Evolutionary conservation across 2,888 invertebrate species (phyloP).

Genomic region (Phengaris alcon): DNA sequence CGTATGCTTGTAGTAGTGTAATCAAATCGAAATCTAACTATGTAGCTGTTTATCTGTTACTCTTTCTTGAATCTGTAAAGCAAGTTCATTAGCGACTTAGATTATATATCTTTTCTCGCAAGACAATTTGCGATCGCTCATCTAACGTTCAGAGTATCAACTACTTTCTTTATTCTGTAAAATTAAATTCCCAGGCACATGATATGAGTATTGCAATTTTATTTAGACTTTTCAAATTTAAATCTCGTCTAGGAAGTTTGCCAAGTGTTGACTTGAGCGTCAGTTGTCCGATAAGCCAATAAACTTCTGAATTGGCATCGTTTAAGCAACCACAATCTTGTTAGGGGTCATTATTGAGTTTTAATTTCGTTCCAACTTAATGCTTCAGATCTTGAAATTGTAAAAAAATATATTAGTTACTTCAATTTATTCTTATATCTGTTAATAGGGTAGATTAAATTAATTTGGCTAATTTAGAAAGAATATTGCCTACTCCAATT

Average conservation of each 20-base stretch:
- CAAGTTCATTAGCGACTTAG: too few species aligned
- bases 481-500: neutral
- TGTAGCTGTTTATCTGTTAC: too few species aligned
- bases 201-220: conserved; percentile 12
- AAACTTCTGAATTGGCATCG: conserved; percentile 13
- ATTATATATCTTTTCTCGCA: neutral
- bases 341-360: neutral
- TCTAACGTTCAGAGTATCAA: neutral
- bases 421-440: neutral
- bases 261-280: conserved; percentile 8
- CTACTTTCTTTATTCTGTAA: neutral
- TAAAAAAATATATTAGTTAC: neutral
- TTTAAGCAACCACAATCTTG: neutral
- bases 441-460: too few species aligned
- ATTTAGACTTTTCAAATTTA: conserved; percentile 11
- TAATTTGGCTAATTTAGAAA: neutral
- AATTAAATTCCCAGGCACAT: neutral
- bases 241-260: conserved; percentile 16
- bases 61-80: too few species aligned
- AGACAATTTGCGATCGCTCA: neutral
- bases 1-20: too few species aligned
- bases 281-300: conserved; percentile 17
- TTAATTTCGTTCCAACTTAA: neutral
- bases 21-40: too few species aligned
- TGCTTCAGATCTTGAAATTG: neutral